Percentiles rank a stretch among this genome's conserved stretches.
Evolutionary conservation across 2,888 invertebrate genomes (phyloP).

Genomic region (Anodontia alba): DNA sequence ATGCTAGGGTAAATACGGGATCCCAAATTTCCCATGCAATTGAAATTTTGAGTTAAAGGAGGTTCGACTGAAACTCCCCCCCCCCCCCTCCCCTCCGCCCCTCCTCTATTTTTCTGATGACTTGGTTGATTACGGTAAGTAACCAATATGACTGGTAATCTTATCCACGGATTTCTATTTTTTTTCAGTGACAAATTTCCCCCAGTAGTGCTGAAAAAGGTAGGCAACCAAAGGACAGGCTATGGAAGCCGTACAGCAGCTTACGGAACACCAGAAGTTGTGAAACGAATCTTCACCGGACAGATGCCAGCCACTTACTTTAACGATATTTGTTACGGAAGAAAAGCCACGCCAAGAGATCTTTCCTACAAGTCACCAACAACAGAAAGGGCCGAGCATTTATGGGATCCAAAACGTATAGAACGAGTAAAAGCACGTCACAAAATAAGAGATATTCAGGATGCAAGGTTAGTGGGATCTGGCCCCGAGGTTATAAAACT

Average conservation of each 20-base stretch:
- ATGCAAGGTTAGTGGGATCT: constrained; percentile 53
- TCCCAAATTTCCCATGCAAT: no score
- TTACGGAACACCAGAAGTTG: constrained; percentile 44
- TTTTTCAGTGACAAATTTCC: background rate
- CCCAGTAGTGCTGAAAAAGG: background rate
- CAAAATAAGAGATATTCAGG: constrained; percentile 50
- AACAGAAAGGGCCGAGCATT: constrained; percentile 28
- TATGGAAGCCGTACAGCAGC: constrained; percentile 25
- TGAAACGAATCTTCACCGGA: constrained; percentile 49
- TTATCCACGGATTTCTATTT: no score
- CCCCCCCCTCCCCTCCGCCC: no score
- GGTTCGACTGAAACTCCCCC: no score
- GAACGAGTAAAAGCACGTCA: constrained; percentile 51
- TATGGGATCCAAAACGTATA: constrained; percentile 53
- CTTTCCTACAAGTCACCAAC: constrained; percentile 37
- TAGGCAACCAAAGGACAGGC: background rate
- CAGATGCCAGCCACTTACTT: constrained; percentile 47
- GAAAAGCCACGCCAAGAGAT: constrained; percentile 31
- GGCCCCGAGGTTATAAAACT: no score
- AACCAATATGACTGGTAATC: no score
- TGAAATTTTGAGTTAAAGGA: no score
- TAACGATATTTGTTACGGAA: constrained; percentile 47
- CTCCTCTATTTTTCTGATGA: no score
- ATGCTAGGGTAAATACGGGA: no score
- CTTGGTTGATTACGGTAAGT: no score